Evolutionary conservation across 2,113 vertebrate species (phyloP).

Genomic region (Myrmecophaga tridactyla): DNA sequence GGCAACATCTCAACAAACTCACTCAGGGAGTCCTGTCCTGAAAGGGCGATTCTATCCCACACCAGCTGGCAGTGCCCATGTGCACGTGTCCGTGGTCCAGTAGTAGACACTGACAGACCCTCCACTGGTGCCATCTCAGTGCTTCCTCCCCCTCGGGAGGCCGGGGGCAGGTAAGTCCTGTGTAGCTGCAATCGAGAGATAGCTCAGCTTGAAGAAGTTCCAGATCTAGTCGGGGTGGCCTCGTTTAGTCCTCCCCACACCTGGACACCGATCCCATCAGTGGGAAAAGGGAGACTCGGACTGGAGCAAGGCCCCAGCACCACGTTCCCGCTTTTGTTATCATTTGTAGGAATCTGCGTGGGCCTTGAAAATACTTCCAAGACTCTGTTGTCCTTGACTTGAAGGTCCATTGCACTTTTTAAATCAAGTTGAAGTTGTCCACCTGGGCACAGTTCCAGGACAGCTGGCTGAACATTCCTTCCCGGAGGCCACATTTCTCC

Average conservation of each 20-base stretch:
- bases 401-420: background rate
- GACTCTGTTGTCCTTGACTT: background rate
- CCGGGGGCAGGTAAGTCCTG: background rate
- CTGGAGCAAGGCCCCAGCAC: background rate
- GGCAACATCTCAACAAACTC: conserved; percentile 98
- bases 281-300: background rate
- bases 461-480: background rate
- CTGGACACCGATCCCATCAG: background rate
- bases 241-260: background rate
- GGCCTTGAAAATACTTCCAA: background rate
- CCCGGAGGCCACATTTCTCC: background rate
- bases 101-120: conserved; percentile 98
- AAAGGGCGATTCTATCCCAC: conserved; percentile 97
- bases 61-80: conserved; percentile 94
- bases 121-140: conserved; percentile 83
- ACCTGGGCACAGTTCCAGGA: background rate
- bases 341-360: background rate
- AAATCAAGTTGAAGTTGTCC: background rate
- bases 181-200: background rate
- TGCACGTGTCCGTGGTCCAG: conserved; percentile 98
- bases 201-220: background rate
- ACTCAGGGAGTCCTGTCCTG: conserved; percentile 91
- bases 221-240: background rate
- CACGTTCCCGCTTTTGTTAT: background rate
- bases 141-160: background rate